A percentile compares a stretch with the other conserved stretches of the same genome.
Conservation (phyloP, 1,140 invertebrate genomes). For the Mamestra configurata region DNA sequence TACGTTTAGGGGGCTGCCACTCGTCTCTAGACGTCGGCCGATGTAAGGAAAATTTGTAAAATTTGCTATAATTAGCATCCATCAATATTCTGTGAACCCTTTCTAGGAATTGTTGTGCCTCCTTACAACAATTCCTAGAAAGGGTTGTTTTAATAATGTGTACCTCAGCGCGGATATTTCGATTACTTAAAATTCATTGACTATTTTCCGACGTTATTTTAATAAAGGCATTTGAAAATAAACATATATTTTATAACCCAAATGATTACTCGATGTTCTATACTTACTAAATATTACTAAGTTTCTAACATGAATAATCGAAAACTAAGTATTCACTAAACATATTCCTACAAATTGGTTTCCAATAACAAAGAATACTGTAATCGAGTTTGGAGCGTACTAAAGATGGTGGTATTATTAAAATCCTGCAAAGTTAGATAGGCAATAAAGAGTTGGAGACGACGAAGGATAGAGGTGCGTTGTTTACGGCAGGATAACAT, state of each 20-base stretch:
- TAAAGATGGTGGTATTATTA: constrained; percentile 66
- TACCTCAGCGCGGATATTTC: background rate
- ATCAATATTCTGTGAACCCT: constrained; percentile 44
- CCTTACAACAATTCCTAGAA: constrained; percentile 11
- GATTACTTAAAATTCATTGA: background rate
- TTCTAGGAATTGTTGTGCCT: constrained; percentile 33
- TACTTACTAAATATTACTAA: background rate
- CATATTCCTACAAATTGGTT: constrained; percentile 44
- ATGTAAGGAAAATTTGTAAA: constrained; percentile 83
- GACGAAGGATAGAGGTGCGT: constrained; percentile 64
- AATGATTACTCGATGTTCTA: background rate
- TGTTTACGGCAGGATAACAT: constrained; percentile 83
- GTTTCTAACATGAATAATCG: constrained; percentile 1
- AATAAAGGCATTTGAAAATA: no score
- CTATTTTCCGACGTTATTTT: background rate
- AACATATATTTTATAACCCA: no score
- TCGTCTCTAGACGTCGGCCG: constrained; percentile 74
- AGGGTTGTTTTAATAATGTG: constrained; percentile 23
- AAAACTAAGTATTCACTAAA: background rate
- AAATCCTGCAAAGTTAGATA: constrained; percentile 84
- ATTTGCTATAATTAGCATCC: constrained; percentile 78
- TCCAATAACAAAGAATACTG: constrained; percentile 34
- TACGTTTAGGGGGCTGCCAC: constrained; percentile 81
- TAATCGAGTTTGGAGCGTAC: constrained; percentile 51
- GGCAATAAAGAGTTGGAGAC: constrained; percentile 76